Percentiles rank a stretch among this genome's conserved stretches.
Evolutionary conservation across 2,888 invertebrate genomes (phyloP).

Genomic region (Aspidiotus rigidus): DNA sequence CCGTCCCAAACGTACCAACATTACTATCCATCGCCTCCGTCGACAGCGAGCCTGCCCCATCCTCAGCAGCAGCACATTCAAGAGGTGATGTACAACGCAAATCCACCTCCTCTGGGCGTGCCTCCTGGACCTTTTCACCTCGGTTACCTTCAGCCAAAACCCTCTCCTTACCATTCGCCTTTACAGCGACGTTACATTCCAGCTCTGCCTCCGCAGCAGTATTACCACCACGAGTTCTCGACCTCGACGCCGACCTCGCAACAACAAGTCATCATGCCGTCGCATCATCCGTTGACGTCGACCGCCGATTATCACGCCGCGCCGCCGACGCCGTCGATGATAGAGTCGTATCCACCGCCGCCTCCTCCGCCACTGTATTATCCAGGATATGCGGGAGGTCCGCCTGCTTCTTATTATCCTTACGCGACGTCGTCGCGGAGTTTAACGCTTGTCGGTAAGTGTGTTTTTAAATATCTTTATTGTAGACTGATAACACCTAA

Average conservation of each 20-base stretch:
- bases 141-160: slow-evolving; percentile 38
- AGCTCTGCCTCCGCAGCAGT: slow-evolving; percentile 41
- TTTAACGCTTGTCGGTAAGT: slow-evolving; percentile 26
- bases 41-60: slow-evolving; percentile 34
- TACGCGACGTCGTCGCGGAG: slow-evolving; percentile 45
- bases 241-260: slow-evolving; percentile 42
- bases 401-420: slow-evolving; percentile 44
- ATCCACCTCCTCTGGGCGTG: slow-evolving; percentile 30
- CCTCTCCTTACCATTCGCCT: slow-evolving; percentile 40
- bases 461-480: neutral
- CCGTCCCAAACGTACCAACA: slow-evolving; percentile 37
- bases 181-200: slow-evolving; percentile 41
- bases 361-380: slow-evolving; percentile 39
- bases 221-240: slow-evolving; percentile 40
- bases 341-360: slow-evolving; percentile 24
- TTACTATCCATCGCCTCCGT: slow-evolving; percentile 36
- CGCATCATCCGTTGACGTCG: slow-evolving; percentile 19
- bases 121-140: slow-evolving; percentile 36
- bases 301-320: slow-evolving; percentile 24
- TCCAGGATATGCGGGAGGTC: slow-evolving; percentile 35
- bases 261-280: slow-evolving; percentile 23
- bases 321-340: slow-evolving; percentile 25
- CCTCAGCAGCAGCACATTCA: slow-evolving; percentile 42
- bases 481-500: too few relatives aligned
- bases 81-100: slow-evolving; percentile 37